Conservation (phyloP, 2,113 vertebrate genomes). For the Vulpes ferrilata region DNA sequence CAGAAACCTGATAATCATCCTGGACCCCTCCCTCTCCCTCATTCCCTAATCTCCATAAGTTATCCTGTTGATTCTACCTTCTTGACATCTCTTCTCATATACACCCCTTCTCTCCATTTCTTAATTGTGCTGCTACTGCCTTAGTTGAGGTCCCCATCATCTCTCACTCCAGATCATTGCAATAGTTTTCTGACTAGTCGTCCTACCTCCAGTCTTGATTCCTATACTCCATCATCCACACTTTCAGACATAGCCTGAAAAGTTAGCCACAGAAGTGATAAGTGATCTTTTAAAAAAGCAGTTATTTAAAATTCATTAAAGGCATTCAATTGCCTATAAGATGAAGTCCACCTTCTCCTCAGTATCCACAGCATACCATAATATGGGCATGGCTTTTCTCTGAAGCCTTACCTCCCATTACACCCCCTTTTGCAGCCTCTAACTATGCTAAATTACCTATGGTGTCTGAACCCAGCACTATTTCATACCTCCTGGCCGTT, state of each 20-base stretch:
- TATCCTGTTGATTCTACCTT: neutral
- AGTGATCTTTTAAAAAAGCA: conserved; percentile 28
- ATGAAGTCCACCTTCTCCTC: neutral
- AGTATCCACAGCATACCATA: neutral
- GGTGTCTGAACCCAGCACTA: conserved; percentile 24
- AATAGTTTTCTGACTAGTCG: neutral
- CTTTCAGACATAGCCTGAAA: conserved; percentile 27
- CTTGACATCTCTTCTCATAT: conserved; percentile 48
- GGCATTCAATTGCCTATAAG: neutral
- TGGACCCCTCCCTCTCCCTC: neutral
- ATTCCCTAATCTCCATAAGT: neutral
- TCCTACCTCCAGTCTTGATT: neutral
- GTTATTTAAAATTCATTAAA: conserved; percentile 10
- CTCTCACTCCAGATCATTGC: neutral
- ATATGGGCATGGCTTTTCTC: neutral
- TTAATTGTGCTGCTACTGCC: neutral
- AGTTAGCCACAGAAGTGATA: conserved; percentile 29
- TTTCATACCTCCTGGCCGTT: conserved; percentile 5
- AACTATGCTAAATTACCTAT: neutral
- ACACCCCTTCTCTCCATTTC: neutral
- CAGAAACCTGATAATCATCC: conserved; percentile 31
- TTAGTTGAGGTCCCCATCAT: neutral
- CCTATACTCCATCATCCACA: neutral
- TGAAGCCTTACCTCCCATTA: neutral
- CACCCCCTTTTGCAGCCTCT: neutral